Conservation (phyloP, 2,113 vertebrate species). For the Tor tambroides region DNA sequence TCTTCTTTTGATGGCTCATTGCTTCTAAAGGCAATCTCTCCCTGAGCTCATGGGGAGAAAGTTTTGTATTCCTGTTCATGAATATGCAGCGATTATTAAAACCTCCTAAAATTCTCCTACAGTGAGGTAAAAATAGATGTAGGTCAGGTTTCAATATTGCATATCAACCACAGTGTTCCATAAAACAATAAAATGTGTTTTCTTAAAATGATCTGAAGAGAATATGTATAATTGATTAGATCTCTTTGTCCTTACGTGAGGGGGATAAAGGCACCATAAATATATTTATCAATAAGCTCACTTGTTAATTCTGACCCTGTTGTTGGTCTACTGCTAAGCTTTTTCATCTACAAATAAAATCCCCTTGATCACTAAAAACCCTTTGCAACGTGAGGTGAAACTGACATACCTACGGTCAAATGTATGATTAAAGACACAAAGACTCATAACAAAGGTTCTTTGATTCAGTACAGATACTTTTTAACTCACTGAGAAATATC, state of each 20-base stretch:
- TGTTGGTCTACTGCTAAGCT: not conserved
- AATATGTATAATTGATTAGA: not conserved
- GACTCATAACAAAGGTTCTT: slow-evolving; percentile 13
- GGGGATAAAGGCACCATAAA: not conserved
- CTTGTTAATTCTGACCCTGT: slow-evolving; percentile 11
- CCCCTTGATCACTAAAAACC: slow-evolving; percentile 1
- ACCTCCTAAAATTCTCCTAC: not conserved
- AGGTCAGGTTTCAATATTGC: slow-evolving; percentile 28
- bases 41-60: not conserved
- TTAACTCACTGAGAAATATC: slow-evolving; percentile 36
- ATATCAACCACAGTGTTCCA: not conserved
- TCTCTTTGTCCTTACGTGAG: not conserved
- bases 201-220: not conserved
- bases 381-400: slow-evolving; percentile 27
- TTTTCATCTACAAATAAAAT: not conserved
- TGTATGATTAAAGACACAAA: slow-evolving; percentile 30
- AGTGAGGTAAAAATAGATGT: slow-evolving; percentile 7
- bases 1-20: not conserved
- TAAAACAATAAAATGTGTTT: not conserved
- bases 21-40: not conserved
- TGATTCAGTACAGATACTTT: slow-evolving; percentile 8
- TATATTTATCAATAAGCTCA: not conserved
- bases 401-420: slow-evolving; percentile 11
- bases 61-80: not conserved
- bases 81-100: slow-evolving; percentile 23